A percentile compares a stretch with the other conserved stretches of the same genome.
phyloP scores from a whole-genome alignment of 1,140 invertebrate genomes.

The Thaumatotibia leucotreta region DNA sequence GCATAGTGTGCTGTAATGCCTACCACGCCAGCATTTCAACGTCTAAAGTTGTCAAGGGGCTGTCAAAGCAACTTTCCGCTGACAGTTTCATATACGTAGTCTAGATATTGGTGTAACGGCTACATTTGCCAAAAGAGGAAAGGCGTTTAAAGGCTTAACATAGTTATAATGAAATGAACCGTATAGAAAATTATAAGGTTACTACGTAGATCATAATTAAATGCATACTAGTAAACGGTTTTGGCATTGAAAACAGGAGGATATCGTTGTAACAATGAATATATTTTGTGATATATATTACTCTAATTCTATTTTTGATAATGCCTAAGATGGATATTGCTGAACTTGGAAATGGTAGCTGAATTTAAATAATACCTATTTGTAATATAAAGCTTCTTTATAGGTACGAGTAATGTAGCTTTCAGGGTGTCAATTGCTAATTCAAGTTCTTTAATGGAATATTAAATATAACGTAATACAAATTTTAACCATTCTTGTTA shows the following conservation, averaged over 20 bases:
- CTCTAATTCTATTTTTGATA: conserved; percentile 76
- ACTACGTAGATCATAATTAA: neutral
- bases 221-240: neutral
- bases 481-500: neutral
- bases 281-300: conserved; percentile 76
- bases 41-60: no score
- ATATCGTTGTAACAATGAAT: conserved; percentile 67
- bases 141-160: no score
- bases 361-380: conserved; percentile 35
- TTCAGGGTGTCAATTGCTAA: conserved; percentile 47
- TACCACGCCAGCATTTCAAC: no score
- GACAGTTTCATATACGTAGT: no score
- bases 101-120: no score
- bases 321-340: conserved; percentile 67
- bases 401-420: conserved; percentile 25
- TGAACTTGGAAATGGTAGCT: conserved; percentile 64
- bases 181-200: conserved; percentile 15
- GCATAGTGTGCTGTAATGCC: no score
- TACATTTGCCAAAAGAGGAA: no score
- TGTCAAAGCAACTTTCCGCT: no score
- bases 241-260: conserved; percentile 65
- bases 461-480: neutral
- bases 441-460: conserved; percentile 16
- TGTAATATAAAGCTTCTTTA: conserved; percentile 27
- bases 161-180: no score